Percentiles rank a stretch among this genome's conserved stretches.
These are phyloP conservation scores for Petroica traversi DNA, from an alignment of 2,113 vertebrate species.

Conservation along the genomic window DNA sequence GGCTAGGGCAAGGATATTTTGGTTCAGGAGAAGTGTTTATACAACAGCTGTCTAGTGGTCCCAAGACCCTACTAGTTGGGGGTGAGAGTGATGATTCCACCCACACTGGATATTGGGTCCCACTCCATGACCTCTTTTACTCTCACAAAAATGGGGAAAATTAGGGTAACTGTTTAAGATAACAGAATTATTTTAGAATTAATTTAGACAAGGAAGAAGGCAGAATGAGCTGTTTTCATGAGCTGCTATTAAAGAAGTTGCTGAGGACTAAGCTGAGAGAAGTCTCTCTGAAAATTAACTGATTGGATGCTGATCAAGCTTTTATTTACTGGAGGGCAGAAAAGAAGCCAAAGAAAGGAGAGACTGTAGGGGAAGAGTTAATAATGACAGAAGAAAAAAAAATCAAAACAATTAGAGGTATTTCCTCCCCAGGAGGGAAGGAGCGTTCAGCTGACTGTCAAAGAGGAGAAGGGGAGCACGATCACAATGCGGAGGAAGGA, in stretches of 20 bases:
- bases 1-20: not conserved
- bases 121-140: not conserved
- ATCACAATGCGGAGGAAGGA: not conserved
- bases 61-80: not conserved
- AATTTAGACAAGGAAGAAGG: not conserved
- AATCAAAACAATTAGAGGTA: not conserved
- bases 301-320: not conserved
- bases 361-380: not conserved
- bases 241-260: not conserved
- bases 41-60: not conserved
- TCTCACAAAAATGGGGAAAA: not conserved
- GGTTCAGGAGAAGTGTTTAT: not conserved
- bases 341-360: not conserved
- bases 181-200: not conserved
- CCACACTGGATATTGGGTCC: not conserved
- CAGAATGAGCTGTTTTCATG: not conserved
- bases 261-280: not conserved
- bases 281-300: not conserved
- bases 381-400: not conserved
- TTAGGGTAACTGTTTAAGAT: not conserved
- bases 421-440: not conserved
- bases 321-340: not conserved
- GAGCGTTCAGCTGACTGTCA: not conserved
- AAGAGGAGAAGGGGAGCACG: accelerated
- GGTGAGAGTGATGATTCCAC: not conserved